A percentile compares a stretch with the other conserved stretches of the same genome.
Evolutionary conservation across 2,797 vertebrate species (phyloP).

Genomic region (Alosa sapidissima): DNA sequence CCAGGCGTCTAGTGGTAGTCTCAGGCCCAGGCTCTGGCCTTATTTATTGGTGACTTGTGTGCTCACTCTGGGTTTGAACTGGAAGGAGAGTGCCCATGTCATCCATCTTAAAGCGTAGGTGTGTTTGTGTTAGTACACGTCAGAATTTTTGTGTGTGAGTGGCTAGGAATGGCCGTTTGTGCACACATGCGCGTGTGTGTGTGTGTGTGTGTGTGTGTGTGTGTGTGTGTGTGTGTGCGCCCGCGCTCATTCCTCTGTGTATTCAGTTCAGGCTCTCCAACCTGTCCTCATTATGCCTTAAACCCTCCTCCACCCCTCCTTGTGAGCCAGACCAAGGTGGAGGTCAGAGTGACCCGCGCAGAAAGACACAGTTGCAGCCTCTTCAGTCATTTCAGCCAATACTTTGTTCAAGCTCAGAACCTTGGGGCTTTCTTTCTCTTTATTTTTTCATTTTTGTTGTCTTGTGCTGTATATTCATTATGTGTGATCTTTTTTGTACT

Average conservation of each 20-base stretch:
- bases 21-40: constrained; percentile 55
- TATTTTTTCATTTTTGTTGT: constrained; percentile 59
- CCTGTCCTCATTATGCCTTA: constrained; percentile 13
- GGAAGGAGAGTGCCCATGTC: constrained; percentile 52
- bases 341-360: neutral
- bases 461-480: constrained; percentile 85
- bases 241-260: neutral
- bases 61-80: constrained; percentile 57
- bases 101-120: neutral
- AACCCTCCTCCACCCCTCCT: constrained; percentile 4
- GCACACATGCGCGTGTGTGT: neutral
- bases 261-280: neutral
- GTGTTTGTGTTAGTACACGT: neutral
- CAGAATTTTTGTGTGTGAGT: neutral
- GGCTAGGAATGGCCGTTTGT: too few species aligned
- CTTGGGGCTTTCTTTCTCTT: neutral
- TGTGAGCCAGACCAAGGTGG: neutral
- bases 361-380: neutral
- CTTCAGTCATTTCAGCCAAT: neutral
- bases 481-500: constrained; percentile 66
- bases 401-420: constrained; percentile 7
- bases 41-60: constrained; percentile 69
- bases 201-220: neutral
- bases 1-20: neutral
- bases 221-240: neutral